A percentile compares a stretch with the other conserved stretches of the same genome.
Evolutionary conservation across 1,140 invertebrate species (phyloP).

Genomic region (Sycophila sp.): DNA sequence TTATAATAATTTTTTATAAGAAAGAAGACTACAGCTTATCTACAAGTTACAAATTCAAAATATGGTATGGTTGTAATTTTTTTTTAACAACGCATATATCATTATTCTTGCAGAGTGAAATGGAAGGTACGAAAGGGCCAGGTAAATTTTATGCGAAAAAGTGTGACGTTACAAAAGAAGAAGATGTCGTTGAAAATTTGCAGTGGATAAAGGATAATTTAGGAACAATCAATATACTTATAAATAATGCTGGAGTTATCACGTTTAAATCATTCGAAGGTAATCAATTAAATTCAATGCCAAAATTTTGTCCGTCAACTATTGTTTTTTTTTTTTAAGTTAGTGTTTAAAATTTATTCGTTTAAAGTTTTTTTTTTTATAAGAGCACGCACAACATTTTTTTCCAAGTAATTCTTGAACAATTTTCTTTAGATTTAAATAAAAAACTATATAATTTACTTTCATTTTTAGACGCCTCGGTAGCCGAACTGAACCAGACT

Average conservation of each 20-base stretch:
- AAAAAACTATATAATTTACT: neutral
- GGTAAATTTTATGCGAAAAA: slow-evolving; percentile 57
- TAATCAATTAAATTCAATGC: neutral
- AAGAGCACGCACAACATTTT: no score
- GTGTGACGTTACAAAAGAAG: slow-evolving; percentile 72
- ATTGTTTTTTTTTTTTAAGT: no score
- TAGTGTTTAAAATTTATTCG: no score
- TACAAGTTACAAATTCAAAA: neutral
- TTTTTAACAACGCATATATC: neutral
- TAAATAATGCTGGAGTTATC: slow-evolving; percentile 75
- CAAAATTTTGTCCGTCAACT: neutral
- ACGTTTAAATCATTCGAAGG: slow-evolving; percentile 35
- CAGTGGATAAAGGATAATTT: slow-evolving; percentile 67
- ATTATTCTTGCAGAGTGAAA: slow-evolving; percentile 36
- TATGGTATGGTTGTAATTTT: no score
- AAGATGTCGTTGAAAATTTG: slow-evolving; percentile 71
- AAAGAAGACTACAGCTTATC: neutral
- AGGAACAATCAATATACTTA: slow-evolving; percentile 72
- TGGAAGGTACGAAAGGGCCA: slow-evolving; percentile 40
- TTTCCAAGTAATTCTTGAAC: no score
- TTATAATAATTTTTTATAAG: neutral
- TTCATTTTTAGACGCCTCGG: neutral
- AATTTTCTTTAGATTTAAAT: neutral
- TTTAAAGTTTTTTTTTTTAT: no score
- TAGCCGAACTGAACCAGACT: slow-evolving; percentile 1